phyloP scores from a whole-genome alignment of 1,140 invertebrate species.

The Neuroterus valhalla region DNA sequence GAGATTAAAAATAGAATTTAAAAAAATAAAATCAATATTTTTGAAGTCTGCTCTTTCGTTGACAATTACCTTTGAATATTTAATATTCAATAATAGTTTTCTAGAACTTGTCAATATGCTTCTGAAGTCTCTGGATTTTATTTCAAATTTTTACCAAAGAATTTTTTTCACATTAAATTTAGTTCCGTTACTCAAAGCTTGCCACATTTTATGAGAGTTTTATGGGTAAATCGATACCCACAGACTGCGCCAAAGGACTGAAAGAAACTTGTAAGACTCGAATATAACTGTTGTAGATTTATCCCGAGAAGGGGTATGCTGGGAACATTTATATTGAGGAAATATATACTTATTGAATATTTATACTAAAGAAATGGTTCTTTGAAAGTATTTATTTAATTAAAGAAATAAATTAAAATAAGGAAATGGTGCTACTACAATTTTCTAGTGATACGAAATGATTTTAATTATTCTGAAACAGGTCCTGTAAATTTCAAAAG shows the following conservation, averaged over 20 bases:
- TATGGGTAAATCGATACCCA: conserved; percentile 12
- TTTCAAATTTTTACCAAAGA: neutral
- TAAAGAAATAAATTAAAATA: no score
- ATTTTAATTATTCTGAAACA: no score
- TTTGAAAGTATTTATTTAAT: no score
- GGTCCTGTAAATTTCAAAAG: no score
- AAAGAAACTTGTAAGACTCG: conserved; percentile 1
- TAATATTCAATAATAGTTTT: neutral
- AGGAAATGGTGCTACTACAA: no score
- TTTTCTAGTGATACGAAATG: no score
- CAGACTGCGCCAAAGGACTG: neutral
- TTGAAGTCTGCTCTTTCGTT: no score
- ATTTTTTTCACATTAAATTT: neutral
- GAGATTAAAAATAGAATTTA: no score
- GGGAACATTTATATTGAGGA: neutral
- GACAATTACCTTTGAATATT: neutral
- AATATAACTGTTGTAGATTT: neutral
- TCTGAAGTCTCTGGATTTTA: neutral
- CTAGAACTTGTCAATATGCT: conserved; percentile 21
- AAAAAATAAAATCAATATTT: no score
- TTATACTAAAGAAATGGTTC: no score
- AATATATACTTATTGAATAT: no score
- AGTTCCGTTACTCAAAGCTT: neutral
- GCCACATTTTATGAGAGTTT: conserved; percentile 10
- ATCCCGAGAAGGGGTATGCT: neutral